A percentile compares a stretch with the other conserved stretches of the same genome.
Conservation (phyloP, 2,113 vertebrate species). For the Labrus mixtus region DNA sequence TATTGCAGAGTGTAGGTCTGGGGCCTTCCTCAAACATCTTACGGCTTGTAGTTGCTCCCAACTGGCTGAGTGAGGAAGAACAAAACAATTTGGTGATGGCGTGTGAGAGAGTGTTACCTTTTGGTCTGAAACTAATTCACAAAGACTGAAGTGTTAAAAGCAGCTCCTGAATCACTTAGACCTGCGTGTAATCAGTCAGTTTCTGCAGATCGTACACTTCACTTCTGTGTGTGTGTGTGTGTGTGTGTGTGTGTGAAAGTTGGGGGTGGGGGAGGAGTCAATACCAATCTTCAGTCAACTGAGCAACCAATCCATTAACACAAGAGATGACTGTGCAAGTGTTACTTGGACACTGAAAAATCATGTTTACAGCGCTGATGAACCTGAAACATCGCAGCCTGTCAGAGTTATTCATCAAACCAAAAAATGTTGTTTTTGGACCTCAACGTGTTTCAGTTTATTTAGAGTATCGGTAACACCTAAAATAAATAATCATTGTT, state of each 20-base stretch:
- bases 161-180: background rate
- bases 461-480: background rate
- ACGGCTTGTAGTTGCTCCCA: background rate
- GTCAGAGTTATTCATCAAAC: background rate
- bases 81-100: background rate
- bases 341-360: background rate
- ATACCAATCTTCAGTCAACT: background rate
- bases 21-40: background rate
- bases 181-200: no score
- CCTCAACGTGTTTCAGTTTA: background rate
- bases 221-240: no score
- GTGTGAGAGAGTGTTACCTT: background rate
- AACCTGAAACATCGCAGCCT: conserved; percentile 11
- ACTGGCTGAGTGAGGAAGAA: background rate
- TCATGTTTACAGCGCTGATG: conserved; percentile 5
- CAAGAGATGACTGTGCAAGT: background rate
- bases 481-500: background rate
- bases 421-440: background rate
- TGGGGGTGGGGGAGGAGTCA: no score
- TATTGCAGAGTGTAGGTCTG: background rate
- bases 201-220: background rate
- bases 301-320: background rate
- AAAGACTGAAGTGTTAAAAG: background rate
- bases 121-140: background rate
- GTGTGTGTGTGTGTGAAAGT: no score